A percentile compares a stretch with the other conserved stretches of the same genome.
phyloP scores from a whole-genome alignment of 1,140 invertebrate genomes.

The Eupeodes corollae region DNA sequence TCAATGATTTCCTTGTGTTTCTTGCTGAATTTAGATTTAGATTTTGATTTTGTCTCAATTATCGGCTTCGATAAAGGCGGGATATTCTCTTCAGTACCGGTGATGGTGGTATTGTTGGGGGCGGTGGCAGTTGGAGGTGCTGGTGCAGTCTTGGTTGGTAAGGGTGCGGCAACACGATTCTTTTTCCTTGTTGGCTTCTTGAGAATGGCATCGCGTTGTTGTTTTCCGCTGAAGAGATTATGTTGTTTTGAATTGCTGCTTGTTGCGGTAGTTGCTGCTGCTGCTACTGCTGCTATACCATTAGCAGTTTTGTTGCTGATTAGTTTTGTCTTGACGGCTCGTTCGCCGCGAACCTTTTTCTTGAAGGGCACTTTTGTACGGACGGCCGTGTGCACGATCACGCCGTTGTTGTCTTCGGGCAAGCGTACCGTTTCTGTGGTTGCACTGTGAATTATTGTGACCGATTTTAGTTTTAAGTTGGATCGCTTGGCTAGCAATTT shows the following conservation, averaged over 20 bases:
- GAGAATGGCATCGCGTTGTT: constrained; percentile 5
- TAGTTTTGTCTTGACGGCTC: constrained; percentile 13
- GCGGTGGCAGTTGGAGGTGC: background rate
- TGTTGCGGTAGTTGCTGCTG: background rate
- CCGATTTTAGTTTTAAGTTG: constrained; percentile 65
- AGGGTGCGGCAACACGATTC: constrained; percentile 9
- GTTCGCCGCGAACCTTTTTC: constrained; percentile 57
- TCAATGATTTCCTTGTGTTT: constrained; percentile 64
- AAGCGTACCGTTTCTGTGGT: constrained; percentile 72
- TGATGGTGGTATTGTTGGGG: background rate
- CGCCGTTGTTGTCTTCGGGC: constrained; percentile 59
- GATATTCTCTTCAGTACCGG: constrained; percentile 9
- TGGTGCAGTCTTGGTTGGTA: constrained; percentile 5
- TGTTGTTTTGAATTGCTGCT: background rate
- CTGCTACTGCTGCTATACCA: background rate
- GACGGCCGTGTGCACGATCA: constrained; percentile 59
- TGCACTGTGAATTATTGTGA: constrained; percentile 75
- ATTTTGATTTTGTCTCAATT: constrained; percentile 40
- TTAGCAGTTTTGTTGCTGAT: constrained; percentile 1
- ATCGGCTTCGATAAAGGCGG: constrained; percentile 9
- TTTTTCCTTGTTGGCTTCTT: constrained; percentile 25
- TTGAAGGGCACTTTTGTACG: constrained; percentile 63
- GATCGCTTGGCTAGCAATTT: constrained; percentile 63
- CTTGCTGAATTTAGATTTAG: constrained; percentile 38
- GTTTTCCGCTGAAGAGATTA: background rate